Evolutionary conservation across 1,140 invertebrate species (phyloP).

Genomic region (Saccostrea echinata): DNA sequence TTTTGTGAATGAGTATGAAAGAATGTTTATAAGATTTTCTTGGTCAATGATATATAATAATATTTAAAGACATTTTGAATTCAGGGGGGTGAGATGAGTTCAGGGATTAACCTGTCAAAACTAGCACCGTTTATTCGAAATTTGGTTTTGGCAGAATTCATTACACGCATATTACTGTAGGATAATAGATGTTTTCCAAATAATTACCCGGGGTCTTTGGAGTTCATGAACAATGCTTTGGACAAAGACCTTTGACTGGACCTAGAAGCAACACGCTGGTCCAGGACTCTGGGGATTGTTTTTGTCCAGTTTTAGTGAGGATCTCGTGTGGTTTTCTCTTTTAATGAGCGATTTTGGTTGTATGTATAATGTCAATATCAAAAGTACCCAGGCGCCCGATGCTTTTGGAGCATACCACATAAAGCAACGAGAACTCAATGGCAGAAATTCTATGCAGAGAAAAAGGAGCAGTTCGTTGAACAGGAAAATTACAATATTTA

Average conservation of each 20-base stretch:
- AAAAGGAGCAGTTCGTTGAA: neutral
- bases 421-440: neutral
- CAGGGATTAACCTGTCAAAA: neutral
- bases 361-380: neutral
- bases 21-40: too few species aligned
- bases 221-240: neutral
- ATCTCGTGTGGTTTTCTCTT: neutral
- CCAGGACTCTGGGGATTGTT: neutral
- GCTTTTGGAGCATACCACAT: neutral
- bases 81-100: neutral
- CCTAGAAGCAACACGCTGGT: neutral
- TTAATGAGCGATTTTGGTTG: constrained; percentile 1
- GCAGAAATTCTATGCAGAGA: neutral
- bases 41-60: too few species aligned
- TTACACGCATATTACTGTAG: neutral
- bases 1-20: too few species aligned
- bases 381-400: neutral
- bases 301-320: neutral
- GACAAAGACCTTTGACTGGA: neutral
- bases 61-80: constrained; percentile 2
- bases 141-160: constrained; percentile 16
- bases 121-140: neutral
- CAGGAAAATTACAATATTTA: constrained; percentile 27
- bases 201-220: neutral
- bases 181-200: neutral